phyloP scores from a whole-genome alignment of 1,140 invertebrate species.

The Pogonognathellus flavescens region DNA sequence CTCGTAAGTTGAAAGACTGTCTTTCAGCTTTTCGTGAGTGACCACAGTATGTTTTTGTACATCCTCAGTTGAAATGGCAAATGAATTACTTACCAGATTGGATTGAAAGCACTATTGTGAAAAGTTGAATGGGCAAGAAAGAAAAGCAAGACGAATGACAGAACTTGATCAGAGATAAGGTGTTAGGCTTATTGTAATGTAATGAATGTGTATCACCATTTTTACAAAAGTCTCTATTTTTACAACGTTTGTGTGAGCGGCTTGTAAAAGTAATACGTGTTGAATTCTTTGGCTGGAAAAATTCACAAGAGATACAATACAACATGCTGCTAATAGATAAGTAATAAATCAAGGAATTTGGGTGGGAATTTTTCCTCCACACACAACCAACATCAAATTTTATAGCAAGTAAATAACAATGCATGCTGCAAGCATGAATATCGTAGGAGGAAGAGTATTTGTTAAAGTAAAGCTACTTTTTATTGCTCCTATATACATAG shows the following conservation, averaged over 20 bases:
- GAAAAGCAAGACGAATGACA: slow-evolving; percentile 21
- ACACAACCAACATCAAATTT: slow-evolving; percentile 39
- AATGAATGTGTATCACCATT: background rate
- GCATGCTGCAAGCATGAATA: background rate
- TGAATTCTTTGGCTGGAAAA: too few species aligned
- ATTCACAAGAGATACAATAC: too few species aligned
- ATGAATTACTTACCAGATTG: slow-evolving; percentile 43
- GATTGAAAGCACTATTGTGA: slow-evolving; percentile 28
- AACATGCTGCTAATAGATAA: background rate
- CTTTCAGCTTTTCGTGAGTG: slow-evolving; percentile 17
- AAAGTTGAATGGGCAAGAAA: slow-evolving; percentile 37
- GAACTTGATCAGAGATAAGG: slow-evolving; percentile 22
- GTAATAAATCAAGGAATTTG: slow-evolving; percentile 58
- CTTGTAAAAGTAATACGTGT: too few species aligned
- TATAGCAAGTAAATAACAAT: slow-evolving; percentile 24
- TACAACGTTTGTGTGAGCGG: background rate
- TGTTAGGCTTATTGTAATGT: background rate
- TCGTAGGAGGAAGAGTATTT: too few species aligned
- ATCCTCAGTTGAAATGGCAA: slow-evolving; percentile 19
- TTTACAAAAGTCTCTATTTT: background rate
- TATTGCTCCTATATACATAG: too few species aligned
- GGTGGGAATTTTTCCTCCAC: slow-evolving; percentile 57
- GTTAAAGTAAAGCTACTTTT: too few species aligned
- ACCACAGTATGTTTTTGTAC: background rate
- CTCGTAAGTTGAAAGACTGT: slow-evolving; percentile 37